Evolutionary conservation across 1,140 invertebrate species (phyloP), one percentile per base, ranked within the genome.

Genomic region (Galleria mellonella): DNA sequence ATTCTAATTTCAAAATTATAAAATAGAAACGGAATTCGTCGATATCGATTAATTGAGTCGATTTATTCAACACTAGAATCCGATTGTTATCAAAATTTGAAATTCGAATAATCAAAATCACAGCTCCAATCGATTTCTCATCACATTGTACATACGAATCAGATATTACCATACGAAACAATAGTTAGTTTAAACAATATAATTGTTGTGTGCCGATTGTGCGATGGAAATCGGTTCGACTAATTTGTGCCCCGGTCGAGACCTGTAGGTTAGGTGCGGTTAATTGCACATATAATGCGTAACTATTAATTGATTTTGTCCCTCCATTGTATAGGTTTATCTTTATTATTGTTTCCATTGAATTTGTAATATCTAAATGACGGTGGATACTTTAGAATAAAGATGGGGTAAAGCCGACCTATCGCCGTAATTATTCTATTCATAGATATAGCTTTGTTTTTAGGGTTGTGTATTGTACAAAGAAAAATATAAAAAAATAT

Each of bases 281-380:
- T 77, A 81, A 81, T 77, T 66, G 65, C 55, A 51, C 52, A 31
- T 32, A 40, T 60, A 65, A 68, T 66, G 62, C 46, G 54, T 55
- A 60, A 62, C 62, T 70, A 69, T 73, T 77, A 79, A 81, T 81
- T 76, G 75, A 79, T 79, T 79, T 67, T 59, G 64, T 65, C 35
- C 35, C 14, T 17, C 35, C 7, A 37, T 37, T 37, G 14, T 37
- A n/a, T 37, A 39, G 31, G 39, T 39, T 23, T 15, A 27, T 44
- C n/a, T 50, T 53, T 59, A 49, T 45, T 62, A 47, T 55, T 44
- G 40, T 46, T 49, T 23, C 28, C 33, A 28, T 11, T 45, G 39
- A 45, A 49, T 10, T 27, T 28, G n/a, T n/a, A 37, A 32, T 32
- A 51, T 32, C 47, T 30, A 17, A 9, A 23, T 50, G 42, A 27